Evolutionary conservation across 2,797 vertebrate genomes (phyloP).

Genomic region (Lycodopsis pacificus): DNA sequence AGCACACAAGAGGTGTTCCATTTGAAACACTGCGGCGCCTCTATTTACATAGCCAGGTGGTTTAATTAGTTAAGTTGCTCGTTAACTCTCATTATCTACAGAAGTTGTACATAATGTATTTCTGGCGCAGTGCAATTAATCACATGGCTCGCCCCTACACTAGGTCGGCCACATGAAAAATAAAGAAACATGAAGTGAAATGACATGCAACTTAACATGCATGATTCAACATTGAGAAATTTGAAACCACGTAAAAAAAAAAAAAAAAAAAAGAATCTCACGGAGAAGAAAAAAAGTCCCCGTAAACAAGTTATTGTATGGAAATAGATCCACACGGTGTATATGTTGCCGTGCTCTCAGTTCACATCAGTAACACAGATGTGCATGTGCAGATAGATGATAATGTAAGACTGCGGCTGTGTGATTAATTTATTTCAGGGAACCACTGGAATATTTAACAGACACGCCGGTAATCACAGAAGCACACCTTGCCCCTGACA

Average conservation of each 20-base stretch:
- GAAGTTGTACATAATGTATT: slow-evolving; percentile 24
- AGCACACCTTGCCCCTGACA: slow-evolving; percentile 50
- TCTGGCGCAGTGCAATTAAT: slow-evolving; percentile 53
- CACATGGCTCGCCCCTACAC: slow-evolving; percentile 16
- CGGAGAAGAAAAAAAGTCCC: not conserved
- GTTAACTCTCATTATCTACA: slow-evolving; percentile 47
- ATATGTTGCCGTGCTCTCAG: not conserved
- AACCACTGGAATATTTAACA: slow-evolving; percentile 56
- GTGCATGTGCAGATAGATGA: slow-evolving; percentile 26
- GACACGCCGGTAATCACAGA: slow-evolving; percentile 37
- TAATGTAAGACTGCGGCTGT: slow-evolving; percentile 13
- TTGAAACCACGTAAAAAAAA: slow-evolving; percentile 30
- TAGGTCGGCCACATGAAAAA: slow-evolving; percentile 35
- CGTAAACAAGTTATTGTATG: slow-evolving; percentile 28
- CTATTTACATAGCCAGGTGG: slow-evolving; percentile 59
- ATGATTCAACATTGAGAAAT: slow-evolving; percentile 81
- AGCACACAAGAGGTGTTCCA: slow-evolving; percentile 47
- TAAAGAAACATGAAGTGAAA: slow-evolving; percentile 63
- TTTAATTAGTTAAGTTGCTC: slow-evolving; percentile 56
- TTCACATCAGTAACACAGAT: slow-evolving; percentile 15
- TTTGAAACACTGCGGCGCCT: slow-evolving; percentile 24
- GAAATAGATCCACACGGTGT: not conserved
- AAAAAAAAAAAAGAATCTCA: slow-evolving; percentile 29
- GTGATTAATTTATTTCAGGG: slow-evolving; percentile 39
- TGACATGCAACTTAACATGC: slow-evolving; percentile 69